A percentile compares a stretch with the other conserved stretches of the same genome.
phyloP scores from a whole-genome alignment of 2,888 invertebrate species.

The Megastigmus dorsalis region DNA sequence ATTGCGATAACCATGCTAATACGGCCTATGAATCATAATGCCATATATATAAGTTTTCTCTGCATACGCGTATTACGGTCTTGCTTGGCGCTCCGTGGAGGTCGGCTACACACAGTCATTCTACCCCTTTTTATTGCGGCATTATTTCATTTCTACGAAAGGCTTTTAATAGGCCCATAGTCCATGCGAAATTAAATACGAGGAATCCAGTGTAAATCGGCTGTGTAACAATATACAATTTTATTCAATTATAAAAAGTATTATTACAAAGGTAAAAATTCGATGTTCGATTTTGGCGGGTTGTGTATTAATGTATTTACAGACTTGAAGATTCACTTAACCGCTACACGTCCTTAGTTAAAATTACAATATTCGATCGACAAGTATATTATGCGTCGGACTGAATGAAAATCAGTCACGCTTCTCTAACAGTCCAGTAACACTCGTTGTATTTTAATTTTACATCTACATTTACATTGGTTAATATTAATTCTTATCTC shows the following conservation, averaged over 20 bases:
- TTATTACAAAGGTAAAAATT: conserved; percentile 43
- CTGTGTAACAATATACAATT: conserved; percentile 37
- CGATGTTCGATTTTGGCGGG: conserved; percentile 46
- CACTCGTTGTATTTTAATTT: neutral
- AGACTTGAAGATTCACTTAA: conserved; percentile 17
- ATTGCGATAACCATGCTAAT: conserved; percentile 17
- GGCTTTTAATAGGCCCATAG: too few species aligned
- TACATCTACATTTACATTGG: neutral
- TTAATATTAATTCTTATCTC: too few species aligned
- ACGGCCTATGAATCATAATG: neutral
- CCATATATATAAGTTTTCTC: neutral
- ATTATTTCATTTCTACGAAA: too few species aligned
- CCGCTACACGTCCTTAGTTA: neutral
- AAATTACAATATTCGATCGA: conserved; percentile 12
- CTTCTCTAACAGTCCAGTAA: too few species aligned
- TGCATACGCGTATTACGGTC: neutral
- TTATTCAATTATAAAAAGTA: conserved; percentile 46
- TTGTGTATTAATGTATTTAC: conserved; percentile 51
- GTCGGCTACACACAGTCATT: neutral
- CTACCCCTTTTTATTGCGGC: too few species aligned
- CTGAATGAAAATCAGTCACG: too few species aligned
- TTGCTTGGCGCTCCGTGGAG: neutral
- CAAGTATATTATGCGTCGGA: too few species aligned
- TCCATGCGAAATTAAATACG: too few species aligned
- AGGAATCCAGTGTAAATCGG: too few species aligned